Percentiles rank a stretch among this genome's conserved stretches.
These are phyloP conservation scores for Agelaius phoeniceus DNA, from an alignment of 2,113 vertebrate genomes.

Conservation along the genomic window DNA sequence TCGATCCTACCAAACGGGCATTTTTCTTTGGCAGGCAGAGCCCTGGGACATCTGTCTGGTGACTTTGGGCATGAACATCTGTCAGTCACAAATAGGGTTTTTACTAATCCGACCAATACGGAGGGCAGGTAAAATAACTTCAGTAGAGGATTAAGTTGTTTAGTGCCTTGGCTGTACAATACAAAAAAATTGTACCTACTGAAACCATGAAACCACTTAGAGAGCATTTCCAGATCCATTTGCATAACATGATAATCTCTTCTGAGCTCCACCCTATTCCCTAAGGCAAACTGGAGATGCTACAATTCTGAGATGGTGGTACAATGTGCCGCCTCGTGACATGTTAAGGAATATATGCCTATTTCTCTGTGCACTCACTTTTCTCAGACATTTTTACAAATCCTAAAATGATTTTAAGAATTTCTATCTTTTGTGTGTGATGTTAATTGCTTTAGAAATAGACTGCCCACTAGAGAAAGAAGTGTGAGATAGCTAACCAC, in stretches of 20 bases:
- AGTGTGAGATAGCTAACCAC: not conserved
- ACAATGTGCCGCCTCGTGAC: not conserved
- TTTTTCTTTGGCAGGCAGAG: not conserved
- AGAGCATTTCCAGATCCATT: not conserved
- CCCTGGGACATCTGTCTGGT: not conserved
- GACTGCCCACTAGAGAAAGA: not conserved
- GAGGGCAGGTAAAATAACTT: not conserved
- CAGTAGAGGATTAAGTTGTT: not conserved
- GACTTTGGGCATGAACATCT: not conserved
- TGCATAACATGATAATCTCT: not conserved
- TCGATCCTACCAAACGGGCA: not conserved
- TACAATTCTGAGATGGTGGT: not conserved
- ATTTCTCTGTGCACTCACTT: not conserved
- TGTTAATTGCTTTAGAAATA: slow-evolving; percentile 18
- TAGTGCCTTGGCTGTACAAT: not conserved
- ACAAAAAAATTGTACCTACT: not conserved
- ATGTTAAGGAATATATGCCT: not conserved
- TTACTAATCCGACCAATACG: not conserved
- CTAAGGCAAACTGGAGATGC: not conserved
- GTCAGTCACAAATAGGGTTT: not conserved
- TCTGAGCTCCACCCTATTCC: not conserved
- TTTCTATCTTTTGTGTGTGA: not conserved
- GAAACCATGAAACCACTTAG: not conserved
- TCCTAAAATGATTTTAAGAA: not conserved
- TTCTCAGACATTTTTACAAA: not conserved